Conservation (phyloP, 2,113 vertebrate genomes). For the Neoarius graeffei region DNA sequence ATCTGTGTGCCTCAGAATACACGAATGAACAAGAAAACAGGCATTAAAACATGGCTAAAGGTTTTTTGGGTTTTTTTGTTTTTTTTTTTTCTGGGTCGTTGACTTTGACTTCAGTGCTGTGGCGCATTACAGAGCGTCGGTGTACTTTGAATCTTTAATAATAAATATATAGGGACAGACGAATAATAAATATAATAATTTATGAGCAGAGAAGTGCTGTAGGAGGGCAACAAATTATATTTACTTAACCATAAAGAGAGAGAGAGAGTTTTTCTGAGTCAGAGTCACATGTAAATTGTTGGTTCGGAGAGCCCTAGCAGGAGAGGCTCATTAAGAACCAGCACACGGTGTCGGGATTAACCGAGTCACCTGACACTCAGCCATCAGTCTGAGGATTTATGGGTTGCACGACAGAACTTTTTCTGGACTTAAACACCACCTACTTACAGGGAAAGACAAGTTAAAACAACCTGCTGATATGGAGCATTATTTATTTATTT, state of each 20-base stretch:
- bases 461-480: not conserved
- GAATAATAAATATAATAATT: slow-evolving; percentile 48
- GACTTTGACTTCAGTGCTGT: slow-evolving; percentile 19
- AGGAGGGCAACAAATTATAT: slow-evolving; percentile 36
- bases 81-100: not conserved
- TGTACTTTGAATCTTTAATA: slow-evolving; percentile 33
- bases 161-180: not conserved
- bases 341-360: slow-evolving; percentile 13
- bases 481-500: not conserved
- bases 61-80: not conserved
- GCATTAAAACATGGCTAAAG: not conserved
- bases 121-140: slow-evolving; percentile 16
- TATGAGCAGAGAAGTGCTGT: slow-evolving; percentile 30
- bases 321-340: not conserved
- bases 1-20: not conserved
- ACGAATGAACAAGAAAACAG: not conserved
- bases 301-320: not conserved
- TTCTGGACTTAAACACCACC: not conserved
- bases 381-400: not conserved
- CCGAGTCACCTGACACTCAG: slow-evolving; percentile 5
- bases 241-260: slow-evolving; percentile 18
- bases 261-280: not conserved
- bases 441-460: not conserved
- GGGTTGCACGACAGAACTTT: slow-evolving; percentile 5
- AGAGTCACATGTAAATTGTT: not conserved